phyloP scores from a whole-genome alignment of 2,797 vertebrate species.

The Hafferia zeledoni region DNA sequence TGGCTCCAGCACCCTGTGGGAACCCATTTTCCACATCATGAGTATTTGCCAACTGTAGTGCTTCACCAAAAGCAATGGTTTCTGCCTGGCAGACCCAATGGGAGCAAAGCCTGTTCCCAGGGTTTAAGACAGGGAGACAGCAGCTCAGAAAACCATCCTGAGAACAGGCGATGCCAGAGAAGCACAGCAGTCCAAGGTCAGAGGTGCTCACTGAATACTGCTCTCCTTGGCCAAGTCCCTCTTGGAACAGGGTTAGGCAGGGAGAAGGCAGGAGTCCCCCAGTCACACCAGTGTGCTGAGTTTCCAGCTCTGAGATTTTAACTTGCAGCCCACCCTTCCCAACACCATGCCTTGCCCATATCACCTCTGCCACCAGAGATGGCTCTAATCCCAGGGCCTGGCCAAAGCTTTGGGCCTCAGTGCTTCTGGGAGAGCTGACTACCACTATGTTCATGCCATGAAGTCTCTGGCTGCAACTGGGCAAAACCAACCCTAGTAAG shows the following conservation, averaged over 20 bases:
- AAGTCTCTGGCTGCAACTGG: background rate
- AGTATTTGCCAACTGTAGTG: background rate
- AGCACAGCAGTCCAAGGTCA: background rate
- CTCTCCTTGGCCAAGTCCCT: background rate
- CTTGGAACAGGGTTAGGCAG: background rate
- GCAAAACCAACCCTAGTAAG: background rate
- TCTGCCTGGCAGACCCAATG: background rate
- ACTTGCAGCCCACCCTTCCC: background rate
- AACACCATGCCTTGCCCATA: rapidly evolving
- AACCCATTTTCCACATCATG: background rate
- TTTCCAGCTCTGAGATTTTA: background rate
- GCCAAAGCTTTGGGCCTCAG: background rate
- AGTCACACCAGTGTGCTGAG: background rate
- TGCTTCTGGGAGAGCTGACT: background rate
- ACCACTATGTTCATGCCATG: background rate
- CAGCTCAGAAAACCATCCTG: background rate
- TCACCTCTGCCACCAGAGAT: background rate
- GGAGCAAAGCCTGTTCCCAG: background rate
- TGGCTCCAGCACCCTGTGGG: background rate
- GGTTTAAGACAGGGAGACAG: rapidly evolving
- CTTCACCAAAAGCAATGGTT: background rate
- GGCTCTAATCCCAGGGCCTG: background rate
- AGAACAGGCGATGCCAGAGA: background rate
- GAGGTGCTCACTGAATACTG: background rate
- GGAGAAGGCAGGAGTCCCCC: background rate